Conservation (phyloP, 2,888 invertebrate species). For the Lymantria monacha region DNA sequence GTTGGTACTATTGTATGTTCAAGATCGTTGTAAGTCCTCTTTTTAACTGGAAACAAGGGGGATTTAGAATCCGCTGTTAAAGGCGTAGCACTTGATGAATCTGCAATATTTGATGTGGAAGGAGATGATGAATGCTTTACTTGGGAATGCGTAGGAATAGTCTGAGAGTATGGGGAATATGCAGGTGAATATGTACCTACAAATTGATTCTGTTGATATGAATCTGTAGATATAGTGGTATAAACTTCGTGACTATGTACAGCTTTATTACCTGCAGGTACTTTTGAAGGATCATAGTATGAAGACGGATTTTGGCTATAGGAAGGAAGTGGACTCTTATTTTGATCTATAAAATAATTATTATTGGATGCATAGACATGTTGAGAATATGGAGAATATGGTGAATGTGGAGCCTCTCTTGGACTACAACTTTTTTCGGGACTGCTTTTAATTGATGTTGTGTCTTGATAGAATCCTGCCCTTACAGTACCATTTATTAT, state of each 20-base stretch:
- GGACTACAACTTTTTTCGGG: slow-evolving; percentile 93
- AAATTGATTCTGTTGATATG: slow-evolving; percentile 79
- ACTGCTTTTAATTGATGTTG: slow-evolving; percentile 91
- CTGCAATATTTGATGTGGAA: slow-evolving; percentile 35
- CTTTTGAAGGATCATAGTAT: slow-evolving; percentile 84
- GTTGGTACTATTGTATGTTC: slow-evolving; percentile 49
- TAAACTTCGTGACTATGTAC: slow-evolving; percentile 81
- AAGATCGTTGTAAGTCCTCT: slow-evolving; percentile 82
- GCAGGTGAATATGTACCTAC: slow-evolving; percentile 63
- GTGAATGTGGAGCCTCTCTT: slow-evolving; percentile 84
- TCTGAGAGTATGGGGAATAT: slow-evolving; percentile 63
- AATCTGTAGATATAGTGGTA: slow-evolving; percentile 75
- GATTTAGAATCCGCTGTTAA: slow-evolving; percentile 55
- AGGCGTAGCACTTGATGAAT: slow-evolving; percentile 45
- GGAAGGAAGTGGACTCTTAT: slow-evolving; percentile 69
- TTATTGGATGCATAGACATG: slow-evolving; percentile 73
- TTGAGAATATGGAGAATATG: slow-evolving; percentile 71
- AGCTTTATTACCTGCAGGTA: slow-evolving; percentile 67
- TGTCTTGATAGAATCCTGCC: slow-evolving; percentile 95
- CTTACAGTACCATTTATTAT: slow-evolving; percentile 91
- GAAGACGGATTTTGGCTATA: slow-evolving; percentile 76
- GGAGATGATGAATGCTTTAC: slow-evolving; percentile 55
- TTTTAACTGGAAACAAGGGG: slow-evolving; percentile 84
- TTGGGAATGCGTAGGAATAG: slow-evolving; percentile 58
- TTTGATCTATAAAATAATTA: slow-evolving; percentile 71